Conservation (phyloP, 2,113 vertebrate genomes). For the Hemicordylus capensis region DNA sequence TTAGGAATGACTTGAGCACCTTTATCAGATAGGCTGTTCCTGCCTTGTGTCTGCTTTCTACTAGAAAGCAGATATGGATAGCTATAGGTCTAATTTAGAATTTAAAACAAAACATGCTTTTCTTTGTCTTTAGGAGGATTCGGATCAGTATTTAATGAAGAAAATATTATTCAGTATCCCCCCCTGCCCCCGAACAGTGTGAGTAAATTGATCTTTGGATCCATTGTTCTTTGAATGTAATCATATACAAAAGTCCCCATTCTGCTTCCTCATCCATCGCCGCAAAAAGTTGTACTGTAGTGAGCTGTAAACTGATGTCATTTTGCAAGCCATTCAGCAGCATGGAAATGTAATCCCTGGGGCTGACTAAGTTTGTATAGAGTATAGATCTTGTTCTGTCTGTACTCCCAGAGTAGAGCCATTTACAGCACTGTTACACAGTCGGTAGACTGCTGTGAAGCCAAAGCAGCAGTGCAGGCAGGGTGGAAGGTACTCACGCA, state of each 20-base stretch:
- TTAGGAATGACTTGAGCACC: not conserved
- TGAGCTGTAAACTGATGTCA: not conserved
- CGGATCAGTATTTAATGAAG: slow-evolving; percentile 13
- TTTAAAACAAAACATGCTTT: not conserved
- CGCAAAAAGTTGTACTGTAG: not conserved
- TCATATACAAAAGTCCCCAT: not conserved
- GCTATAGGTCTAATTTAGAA: not conserved
- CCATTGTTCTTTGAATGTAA: slow-evolving; percentile 3
- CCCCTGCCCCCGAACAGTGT: not conserved
- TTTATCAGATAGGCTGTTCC: not conserved
- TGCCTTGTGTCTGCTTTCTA: no score
- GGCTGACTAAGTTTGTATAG: not conserved
- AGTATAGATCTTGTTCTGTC: not conserved
- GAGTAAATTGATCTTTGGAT: no score
- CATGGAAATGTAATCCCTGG: not conserved
- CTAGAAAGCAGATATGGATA: not conserved
- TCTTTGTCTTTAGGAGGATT: not conserved
- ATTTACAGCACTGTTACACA: not conserved
- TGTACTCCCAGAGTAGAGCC: not conserved
- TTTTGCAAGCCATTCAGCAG: slow-evolving; percentile 11
- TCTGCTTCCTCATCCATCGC: not conserved
- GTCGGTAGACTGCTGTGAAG: not conserved
- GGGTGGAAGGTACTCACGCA: not conserved
- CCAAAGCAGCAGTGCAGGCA: not conserved
- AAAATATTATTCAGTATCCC: not conserved